Evolutionary conservation across 2,113 vertebrate genomes (phyloP).

Genomic region (Atherinomorus stipes): DNA sequence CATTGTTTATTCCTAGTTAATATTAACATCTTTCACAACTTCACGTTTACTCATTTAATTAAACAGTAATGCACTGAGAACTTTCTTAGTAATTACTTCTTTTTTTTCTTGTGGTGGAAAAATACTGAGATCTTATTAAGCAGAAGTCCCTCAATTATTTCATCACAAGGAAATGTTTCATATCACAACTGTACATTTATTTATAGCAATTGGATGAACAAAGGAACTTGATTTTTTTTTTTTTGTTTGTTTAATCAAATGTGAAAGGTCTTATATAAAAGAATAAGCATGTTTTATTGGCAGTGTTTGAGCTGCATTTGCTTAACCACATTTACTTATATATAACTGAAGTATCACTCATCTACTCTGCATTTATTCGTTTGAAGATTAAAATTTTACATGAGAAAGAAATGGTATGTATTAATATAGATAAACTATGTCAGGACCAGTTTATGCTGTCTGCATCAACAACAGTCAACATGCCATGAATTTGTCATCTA

Average conservation of each 20-base stretch:
- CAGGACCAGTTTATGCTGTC: neutral
- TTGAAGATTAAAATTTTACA: no score
- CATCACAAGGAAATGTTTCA: neutral
- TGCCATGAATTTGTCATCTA: neutral
- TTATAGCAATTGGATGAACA: neutral
- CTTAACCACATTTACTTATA: no score
- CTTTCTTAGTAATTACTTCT: slow-evolving; percentile 14
- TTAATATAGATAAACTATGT: no score
- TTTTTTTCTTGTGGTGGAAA: neutral
- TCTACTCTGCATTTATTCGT: no score
- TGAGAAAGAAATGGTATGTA: no score
- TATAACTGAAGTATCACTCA: no score
- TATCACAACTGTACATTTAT: neutral
- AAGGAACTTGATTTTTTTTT: no score
- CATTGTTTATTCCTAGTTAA: neutral
- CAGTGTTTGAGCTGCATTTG: no score
- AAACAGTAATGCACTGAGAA: neutral
- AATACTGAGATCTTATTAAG: neutral
- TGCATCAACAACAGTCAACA: neutral
- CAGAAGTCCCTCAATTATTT: slow-evolving; percentile 3
- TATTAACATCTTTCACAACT: slow-evolving; percentile 32
- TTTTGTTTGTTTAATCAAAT: no score
- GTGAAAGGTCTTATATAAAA: neutral
- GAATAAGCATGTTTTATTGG: neutral
- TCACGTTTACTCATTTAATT: neutral